Evolutionary conservation across 2,113 vertebrate genomes (phyloP), one percentile per base, ranked within the genome.

Genomic region (Petrocephalus zakoni): DNA sequence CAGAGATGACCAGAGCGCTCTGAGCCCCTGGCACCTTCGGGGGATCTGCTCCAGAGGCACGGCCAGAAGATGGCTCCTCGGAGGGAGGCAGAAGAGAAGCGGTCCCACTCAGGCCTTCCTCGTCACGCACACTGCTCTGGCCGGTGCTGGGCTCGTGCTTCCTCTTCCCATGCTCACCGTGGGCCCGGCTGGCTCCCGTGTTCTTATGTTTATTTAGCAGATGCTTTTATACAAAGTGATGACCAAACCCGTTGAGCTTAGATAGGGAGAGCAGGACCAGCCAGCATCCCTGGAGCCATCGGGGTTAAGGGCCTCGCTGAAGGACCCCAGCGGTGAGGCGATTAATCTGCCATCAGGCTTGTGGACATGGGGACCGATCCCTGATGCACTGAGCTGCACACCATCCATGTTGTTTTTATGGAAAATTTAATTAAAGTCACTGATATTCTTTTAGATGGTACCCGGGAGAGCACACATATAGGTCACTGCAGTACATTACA

Each of bases 361-460:
- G 61, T 3, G 61, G 61, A 68, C n/a, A 68, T 29, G n/a, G n/a
- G 61, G 61, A 29, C 61, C 61, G 25, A 29, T 68, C 61, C 61
- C n/a, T 68, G 29, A 68, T 29, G n/a, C 61, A 29, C 61, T 15
- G 61, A 68, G 61, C 61, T 21, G 81, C 19, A 9, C 2, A 19
- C 37, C 47, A 13, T 49, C 42, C 37, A 22, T 46, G 37, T 83
- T 25, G 42, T 53, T 22, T 82, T 55, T 34, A 87, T 87, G 88
- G n/a, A 82, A 89, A 52, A 37, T 37, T 87, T 89, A 86, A 89
- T 89, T 89, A 85, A 68, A 85, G 58, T 72, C 19, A 64, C 88
- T 42, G 29, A 78, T 88, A 85, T 86, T 86, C 47, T 46, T 55
- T 78, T 42, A 42, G 88, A 75, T 25, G 15, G 29, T 17, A 3